Evolutionary conservation across 2,113 vertebrate genomes (phyloP).

Genomic region (Jaculus jaculus): DNA sequence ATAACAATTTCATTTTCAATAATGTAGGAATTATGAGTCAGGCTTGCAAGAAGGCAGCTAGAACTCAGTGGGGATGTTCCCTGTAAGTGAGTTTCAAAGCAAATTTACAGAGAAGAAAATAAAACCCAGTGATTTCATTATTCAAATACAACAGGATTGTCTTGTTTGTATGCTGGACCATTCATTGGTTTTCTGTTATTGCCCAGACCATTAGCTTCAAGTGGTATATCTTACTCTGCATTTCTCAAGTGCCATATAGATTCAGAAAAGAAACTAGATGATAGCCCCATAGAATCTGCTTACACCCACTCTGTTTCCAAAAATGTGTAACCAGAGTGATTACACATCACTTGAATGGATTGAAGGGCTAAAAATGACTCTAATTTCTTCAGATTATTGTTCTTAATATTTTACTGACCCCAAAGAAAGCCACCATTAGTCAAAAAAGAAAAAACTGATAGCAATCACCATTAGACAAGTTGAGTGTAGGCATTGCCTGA

Average conservation of each 20-base stretch:
- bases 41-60: neutral
- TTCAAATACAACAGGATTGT: neutral
- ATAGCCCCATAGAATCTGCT: neutral
- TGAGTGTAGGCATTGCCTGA: too few species aligned
- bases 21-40: neutral
- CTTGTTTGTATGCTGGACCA: neutral
- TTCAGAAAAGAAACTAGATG: neutral
- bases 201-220: neutral
- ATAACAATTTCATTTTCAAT: neutral
- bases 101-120: neutral
- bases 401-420: neutral
- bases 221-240: neutral
- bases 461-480: neutral
- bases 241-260: neutral
- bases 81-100: neutral
- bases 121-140: constrained; percentile 3
- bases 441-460: neutral
- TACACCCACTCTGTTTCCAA: neutral
- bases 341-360: neutral
- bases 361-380: neutral
- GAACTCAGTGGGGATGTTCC: neutral
- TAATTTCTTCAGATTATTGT: neutral
- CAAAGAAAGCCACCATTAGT: neutral
- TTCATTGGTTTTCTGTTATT: neutral
- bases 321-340: neutral